Conservation (phyloP, 2,888 invertebrate species). For the Drosophila neoperkinsi region DNA sequence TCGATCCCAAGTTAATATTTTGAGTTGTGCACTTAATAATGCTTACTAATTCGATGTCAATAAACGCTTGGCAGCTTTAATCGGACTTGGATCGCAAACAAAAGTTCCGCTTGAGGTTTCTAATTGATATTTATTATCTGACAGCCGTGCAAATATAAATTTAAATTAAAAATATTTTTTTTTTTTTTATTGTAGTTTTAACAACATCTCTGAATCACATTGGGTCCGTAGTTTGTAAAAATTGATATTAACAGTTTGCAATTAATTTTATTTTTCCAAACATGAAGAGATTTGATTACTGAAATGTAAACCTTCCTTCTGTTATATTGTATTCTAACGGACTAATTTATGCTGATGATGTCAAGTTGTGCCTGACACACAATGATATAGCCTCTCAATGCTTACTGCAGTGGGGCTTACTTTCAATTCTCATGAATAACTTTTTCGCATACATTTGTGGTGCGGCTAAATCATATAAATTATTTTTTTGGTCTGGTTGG, state of each 20-base stretch:
- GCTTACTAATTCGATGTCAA: neutral
- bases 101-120: neutral
- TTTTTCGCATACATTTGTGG: too few species aligned
- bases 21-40: neutral
- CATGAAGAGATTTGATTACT: neutral
- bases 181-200: neutral
- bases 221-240: neutral
- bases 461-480: too few species aligned
- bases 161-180: neutral
- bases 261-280: neutral
- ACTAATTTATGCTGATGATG: neutral
- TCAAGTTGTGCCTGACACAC: neutral
- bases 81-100: neutral
- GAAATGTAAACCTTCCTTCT: neutral
- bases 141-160: neutral
- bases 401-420: neutral
- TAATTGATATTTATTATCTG: constrained; percentile 6
- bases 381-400: neutral
- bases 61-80: neutral
- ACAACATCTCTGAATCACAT: neutral
- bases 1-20: neutral
- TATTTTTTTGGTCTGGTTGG: too few species aligned
- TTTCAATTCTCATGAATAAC: too few species aligned
- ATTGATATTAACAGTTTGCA: neutral
- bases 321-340: neutral